phyloP scores from a whole-genome alignment of 1,140 invertebrate genomes.

The Drosophila suzukii region DNA sequence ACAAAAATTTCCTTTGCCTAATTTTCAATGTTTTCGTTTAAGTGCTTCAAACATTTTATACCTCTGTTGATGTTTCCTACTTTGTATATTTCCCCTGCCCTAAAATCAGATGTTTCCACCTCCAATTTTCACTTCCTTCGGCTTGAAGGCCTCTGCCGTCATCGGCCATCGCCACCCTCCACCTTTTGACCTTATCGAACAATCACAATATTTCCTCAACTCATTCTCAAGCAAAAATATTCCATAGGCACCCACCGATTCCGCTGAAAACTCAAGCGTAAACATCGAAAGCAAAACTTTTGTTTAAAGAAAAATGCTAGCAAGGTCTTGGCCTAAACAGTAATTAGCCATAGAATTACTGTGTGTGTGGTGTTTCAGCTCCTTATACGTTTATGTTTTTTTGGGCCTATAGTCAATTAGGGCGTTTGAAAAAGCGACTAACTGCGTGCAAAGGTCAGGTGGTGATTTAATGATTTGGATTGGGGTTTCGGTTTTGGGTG shows the following conservation, averaged over 20 bases:
- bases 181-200: conserved; percentile 36
- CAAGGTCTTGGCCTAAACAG: conserved; percentile 46
- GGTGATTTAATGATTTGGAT: conserved; percentile 18
- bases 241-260: conserved; percentile 12
- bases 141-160: conserved; percentile 16
- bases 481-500: background rate
- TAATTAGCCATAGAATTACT: conserved; percentile 48
- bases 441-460: conserved; percentile 38
- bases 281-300: conserved; percentile 39
- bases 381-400: conserved; percentile 28
- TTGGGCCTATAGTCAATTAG: conserved; percentile 24
- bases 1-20: background rate
- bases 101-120: conserved; percentile 11
- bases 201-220: conserved; percentile 42
- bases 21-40: background rate
- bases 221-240: conserved; percentile 34
- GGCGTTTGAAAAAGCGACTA: conserved; percentile 23
- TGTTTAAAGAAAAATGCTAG: conserved; percentile 38
- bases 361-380: conserved; percentile 18
- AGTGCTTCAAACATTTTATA: background rate
- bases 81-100: conserved; percentile 5
- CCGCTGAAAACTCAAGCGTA: conserved; percentile 27
- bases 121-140: conserved; percentile 23
- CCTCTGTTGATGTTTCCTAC: background rate
- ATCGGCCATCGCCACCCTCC: conserved; percentile 3